Evolutionary conservation across 1,140 invertebrate genomes (phyloP).

Genomic region (Muscidifurax raptorellus): DNA sequence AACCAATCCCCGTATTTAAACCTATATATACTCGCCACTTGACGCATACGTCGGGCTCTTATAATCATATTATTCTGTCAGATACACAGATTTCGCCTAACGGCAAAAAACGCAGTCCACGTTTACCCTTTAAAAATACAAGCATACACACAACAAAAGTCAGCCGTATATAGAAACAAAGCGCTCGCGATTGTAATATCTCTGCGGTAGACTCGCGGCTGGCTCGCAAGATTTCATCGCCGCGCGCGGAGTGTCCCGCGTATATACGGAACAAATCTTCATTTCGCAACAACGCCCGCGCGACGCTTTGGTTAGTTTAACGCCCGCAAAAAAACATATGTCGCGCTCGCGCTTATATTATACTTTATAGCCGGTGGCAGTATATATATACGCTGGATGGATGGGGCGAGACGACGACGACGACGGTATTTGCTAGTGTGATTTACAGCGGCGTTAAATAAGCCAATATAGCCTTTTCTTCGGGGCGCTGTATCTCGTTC

Average conservation of each 20-base stretch:
- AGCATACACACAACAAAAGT: neutral
- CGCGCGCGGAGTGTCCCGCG: conserved; percentile 54
- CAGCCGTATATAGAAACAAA: conserved; percentile 26
- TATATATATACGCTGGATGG: conserved; percentile 17
- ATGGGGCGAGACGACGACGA: neutral
- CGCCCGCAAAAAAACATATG: conserved; percentile 72
- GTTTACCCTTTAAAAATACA: neutral
- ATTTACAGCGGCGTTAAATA: conserved; percentile 74
- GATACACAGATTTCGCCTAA: too few relatives aligned
- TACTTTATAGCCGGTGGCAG: conserved; percentile 71
- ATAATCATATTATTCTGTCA: too few relatives aligned
- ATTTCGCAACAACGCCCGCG: conserved; percentile 58
- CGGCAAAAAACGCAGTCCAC: too few relatives aligned
- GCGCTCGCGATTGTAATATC: conserved; percentile 36
- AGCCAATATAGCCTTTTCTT: conserved; percentile 64
- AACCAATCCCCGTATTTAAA: too few relatives aligned
- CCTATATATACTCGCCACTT: too few relatives aligned
- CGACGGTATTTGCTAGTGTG: conserved; percentile 70
- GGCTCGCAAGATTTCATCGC: conserved; percentile 30
- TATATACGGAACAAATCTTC: conserved; percentile 70
- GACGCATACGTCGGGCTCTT: too few relatives aligned
- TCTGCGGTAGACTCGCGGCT: conserved; percentile 6
- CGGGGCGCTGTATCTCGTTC: neutral
- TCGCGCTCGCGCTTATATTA: conserved; percentile 74
- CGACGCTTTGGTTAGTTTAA: conserved; percentile 54